Conservation (phyloP, 1,140 invertebrate genomes). For the Streblospio benedicti region DNA sequence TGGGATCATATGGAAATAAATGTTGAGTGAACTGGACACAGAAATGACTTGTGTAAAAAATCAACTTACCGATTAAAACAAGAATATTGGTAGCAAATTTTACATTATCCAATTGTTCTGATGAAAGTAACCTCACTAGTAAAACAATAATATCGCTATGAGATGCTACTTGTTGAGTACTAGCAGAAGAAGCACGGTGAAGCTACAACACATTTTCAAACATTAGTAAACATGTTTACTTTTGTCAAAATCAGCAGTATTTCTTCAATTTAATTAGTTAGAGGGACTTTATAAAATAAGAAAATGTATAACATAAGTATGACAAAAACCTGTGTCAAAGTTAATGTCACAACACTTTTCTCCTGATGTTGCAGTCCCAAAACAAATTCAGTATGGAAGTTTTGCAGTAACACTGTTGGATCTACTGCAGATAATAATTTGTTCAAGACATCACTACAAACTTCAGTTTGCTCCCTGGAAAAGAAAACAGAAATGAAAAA, state of each 20-base stretch:
- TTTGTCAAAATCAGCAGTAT: constrained; percentile 1
- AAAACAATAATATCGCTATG: background rate
- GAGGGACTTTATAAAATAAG: background rate
- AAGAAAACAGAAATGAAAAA: background rate
- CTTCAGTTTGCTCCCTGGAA: constrained; percentile 44
- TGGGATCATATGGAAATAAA: no score
- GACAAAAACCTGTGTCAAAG: constrained; percentile 46
- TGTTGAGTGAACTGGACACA: no score
- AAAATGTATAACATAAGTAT: background rate
- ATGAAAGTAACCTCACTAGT: no score
- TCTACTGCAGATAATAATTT: constrained; percentile 39
- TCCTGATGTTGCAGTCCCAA: constrained; percentile 44
- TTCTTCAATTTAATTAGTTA: no score
- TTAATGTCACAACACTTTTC: constrained; percentile 35
- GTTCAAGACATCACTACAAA: constrained; percentile 48
- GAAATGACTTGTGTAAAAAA: no score
- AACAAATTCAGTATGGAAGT: constrained; percentile 41
- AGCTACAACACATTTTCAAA: constrained; percentile 15
- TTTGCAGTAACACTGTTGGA: constrained; percentile 39
- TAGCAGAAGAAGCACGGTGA: constrained; percentile 49
- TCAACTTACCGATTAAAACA: no score
- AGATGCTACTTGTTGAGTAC: constrained; percentile 48
- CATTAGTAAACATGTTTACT: constrained; percentile 5
- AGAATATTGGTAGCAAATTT: no score
- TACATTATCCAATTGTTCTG: no score